phyloP scores from a whole-genome alignment of 1,140 invertebrate species.

The Drosophila obscura region DNA sequence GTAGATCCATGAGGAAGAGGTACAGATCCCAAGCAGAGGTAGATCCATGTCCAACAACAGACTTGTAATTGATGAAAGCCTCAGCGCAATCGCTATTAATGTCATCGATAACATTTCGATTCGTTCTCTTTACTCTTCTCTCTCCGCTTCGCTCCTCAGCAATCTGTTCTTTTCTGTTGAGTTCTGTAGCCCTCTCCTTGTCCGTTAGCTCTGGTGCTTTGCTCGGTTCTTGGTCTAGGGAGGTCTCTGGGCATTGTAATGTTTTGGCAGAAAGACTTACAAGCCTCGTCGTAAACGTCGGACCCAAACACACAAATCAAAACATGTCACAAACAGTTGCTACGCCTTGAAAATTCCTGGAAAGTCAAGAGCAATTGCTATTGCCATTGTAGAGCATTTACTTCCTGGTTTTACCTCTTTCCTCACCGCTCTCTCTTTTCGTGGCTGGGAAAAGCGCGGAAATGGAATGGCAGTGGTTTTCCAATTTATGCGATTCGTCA shows the following conservation, averaged over 20 bases:
- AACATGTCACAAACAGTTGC: slow-evolving; percentile 82
- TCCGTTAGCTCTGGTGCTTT: slow-evolving; percentile 8
- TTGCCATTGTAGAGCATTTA: slow-evolving; percentile 50
- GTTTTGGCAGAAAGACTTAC: slow-evolving; percentile 39
- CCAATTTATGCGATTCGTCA: slow-evolving; percentile 65
- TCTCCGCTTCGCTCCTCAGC: too few relatives aligned
- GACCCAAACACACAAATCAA: slow-evolving; percentile 72
- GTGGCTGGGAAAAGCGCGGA: slow-evolving; percentile 8
- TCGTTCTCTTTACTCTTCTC: slow-evolving; percentile 1
- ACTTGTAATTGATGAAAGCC: slow-evolving; percentile 78
- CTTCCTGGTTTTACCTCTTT: slow-evolving; percentile 65
- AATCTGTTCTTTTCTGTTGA: too few relatives aligned
- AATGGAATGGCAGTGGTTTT: slow-evolving; percentile 4
- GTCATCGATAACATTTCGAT: slow-evolving; percentile 76
- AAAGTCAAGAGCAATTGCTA: slow-evolving; percentile 42
- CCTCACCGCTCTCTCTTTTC: slow-evolving; percentile 5
- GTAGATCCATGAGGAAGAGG: too few relatives aligned
- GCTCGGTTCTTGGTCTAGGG: not conserved
- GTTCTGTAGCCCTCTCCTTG: slow-evolving; percentile 13
- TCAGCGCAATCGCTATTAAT: slow-evolving; percentile 75
- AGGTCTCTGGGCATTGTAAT: not conserved
- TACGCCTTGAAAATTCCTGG: slow-evolving; percentile 77
- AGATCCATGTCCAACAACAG: slow-evolving; percentile 57
- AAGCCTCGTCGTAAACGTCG: slow-evolving; percentile 72
- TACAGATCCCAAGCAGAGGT: not conserved